These are phyloP conservation scores for Himalopsyche phryganea DNA, from an alignment of 1,140 invertebrate species.

Conservation along the genomic window DNA sequence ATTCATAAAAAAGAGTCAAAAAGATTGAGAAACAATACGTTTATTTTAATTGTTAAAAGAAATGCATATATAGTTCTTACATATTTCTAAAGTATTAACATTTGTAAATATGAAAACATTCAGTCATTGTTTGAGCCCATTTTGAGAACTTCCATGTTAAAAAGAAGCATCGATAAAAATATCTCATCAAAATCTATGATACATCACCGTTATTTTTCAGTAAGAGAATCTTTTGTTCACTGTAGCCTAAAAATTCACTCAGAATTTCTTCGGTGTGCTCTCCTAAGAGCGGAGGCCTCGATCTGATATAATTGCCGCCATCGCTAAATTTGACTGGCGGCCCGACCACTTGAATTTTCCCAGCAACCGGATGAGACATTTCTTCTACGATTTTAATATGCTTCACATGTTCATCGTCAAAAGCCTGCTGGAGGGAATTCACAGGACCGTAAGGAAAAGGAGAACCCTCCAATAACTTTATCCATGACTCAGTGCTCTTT, in stretches of 20 bases:
- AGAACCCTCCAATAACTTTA: constrained; percentile 64
- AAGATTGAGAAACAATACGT: no score
- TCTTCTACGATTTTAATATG: constrained; percentile 73
- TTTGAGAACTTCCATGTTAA: no score
- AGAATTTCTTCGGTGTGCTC: constrained; percentile 84
- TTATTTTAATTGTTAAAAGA: no score
- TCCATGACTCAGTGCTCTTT: constrained; percentile 77
- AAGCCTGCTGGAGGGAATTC: constrained; percentile 82
- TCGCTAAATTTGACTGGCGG: constrained; percentile 80
- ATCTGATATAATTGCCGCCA: constrained; percentile 64
- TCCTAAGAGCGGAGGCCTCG: constrained; percentile 80
- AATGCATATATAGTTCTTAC: no score
- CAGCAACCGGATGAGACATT: constrained; percentile 67
- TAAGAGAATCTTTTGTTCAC: constrained; percentile 56
- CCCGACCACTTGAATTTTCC: constrained; percentile 75
- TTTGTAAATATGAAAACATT: no score
- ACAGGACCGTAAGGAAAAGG: constrained; percentile 87
- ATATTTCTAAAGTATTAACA: no score
- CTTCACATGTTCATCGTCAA: constrained; percentile 81
- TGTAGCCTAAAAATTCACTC: constrained; percentile 64
- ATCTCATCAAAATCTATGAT: neutral
- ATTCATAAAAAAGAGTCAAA: no score
- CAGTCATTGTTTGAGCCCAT: no score
- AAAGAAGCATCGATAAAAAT: no score
- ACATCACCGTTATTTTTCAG: constrained; percentile 43